Evolutionary conservation across 2,797 vertebrate species (phyloP).

Genomic region (Acropternis orthonyx): DNA sequence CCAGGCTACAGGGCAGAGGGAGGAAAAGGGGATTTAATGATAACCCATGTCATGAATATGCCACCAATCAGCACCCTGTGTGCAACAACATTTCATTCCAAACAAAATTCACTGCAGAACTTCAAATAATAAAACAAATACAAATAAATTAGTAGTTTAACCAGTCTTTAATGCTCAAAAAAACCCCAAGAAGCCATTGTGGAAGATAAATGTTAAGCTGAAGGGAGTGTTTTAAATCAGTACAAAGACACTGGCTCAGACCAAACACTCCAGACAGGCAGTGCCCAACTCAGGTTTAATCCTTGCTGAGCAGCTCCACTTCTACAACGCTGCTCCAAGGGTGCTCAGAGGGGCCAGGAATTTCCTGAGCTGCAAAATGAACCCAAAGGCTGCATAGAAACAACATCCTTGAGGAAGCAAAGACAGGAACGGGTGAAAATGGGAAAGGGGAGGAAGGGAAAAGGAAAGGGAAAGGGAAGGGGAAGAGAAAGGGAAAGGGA

Average conservation of each 20-base stretch:
- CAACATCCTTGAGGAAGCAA: neutral
- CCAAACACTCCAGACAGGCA: neutral
- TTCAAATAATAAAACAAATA: neutral
- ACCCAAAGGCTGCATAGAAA: neutral
- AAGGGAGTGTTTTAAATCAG: neutral
- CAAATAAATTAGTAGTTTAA: neutral
- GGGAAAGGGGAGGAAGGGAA: too few relatives aligned
- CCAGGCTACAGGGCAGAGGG: neutral
- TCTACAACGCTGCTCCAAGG: neutral
- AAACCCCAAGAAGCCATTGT: fast-evolving
- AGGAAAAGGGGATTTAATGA: neutral
- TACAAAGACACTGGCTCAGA: neutral
- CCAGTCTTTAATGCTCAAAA: neutral
- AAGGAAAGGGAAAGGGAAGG: neutral
- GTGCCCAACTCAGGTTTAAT: neutral
- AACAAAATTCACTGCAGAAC: neutral
- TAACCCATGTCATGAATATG: neutral
- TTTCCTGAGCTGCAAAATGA: neutral
- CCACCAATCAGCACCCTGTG: fast-evolving
- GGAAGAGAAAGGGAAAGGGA: neutral
- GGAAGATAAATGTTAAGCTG: neutral
- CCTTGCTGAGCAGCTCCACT: neutral
- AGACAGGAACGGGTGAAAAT: neutral
- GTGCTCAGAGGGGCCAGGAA: neutral
- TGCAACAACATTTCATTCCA: neutral